Conservation (phyloP, 2,113 vertebrate genomes). For the Neodontobutis hainanensis region DNA sequence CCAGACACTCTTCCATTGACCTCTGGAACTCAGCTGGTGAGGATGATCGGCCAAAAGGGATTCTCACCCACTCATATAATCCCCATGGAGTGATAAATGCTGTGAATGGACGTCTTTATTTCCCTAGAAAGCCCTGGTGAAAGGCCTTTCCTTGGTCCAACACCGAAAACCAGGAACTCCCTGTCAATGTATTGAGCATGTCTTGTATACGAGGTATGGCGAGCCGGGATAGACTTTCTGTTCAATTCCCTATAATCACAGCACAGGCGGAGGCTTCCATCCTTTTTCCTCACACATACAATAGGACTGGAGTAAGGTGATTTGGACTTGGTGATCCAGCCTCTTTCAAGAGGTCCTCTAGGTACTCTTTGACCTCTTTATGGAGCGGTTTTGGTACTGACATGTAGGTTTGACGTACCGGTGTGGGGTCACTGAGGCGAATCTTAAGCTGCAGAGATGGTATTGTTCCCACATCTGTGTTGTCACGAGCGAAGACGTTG, state of each 20-base stretch:
- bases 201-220: too few relatives aligned
- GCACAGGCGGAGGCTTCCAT: too few relatives aligned
- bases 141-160: constrained; percentile 8
- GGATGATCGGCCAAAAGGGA: constrained; percentile 15
- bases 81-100: constrained; percentile 7
- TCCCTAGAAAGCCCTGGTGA: not conserved
- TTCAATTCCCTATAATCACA: too few relatives aligned
- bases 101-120: not conserved
- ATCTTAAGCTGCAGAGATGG: not conserved
- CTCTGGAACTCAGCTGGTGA: constrained; percentile 22
- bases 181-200: too few relatives aligned
- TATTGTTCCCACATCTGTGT: not conserved
- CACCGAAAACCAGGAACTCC: constrained; percentile 8
- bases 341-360: too few relatives aligned
- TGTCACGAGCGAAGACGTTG: not conserved
- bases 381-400: not conserved
- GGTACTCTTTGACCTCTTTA: too few relatives aligned
- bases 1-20: constrained; percentile 25
- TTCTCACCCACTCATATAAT: not conserved
- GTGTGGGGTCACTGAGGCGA: not conserved
- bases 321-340: too few relatives aligned
- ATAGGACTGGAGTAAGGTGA: too few relatives aligned
- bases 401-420: not conserved
- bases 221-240: too few relatives aligned
- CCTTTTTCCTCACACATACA: too few relatives aligned